Evolutionary conservation across 1,140 invertebrate genomes (phyloP).

Genomic region (Papilio polytes): DNA sequence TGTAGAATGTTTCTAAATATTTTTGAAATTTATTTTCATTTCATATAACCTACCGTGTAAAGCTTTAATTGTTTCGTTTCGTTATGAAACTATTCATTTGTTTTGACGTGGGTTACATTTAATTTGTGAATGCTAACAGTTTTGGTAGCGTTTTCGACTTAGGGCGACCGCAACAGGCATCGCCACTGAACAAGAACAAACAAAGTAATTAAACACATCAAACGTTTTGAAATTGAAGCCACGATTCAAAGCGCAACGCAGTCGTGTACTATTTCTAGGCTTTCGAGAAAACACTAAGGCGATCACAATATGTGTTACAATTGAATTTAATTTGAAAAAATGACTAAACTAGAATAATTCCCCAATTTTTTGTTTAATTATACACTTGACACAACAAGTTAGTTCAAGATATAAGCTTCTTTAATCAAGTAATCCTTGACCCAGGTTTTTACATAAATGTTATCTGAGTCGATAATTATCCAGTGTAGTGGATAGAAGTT

Average conservation of each 20-base stretch:
- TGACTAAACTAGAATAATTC: no score
- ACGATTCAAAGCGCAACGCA: conserved; percentile 42
- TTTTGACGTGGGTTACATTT: conserved; percentile 81
- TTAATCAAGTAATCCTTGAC: no score
- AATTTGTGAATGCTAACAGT: conserved; percentile 78
- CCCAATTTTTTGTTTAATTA: no score
- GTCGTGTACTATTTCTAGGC: no score
- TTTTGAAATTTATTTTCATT: background rate
- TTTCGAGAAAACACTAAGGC: no score
- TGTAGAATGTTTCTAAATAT: background rate
- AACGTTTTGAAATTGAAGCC: conserved; percentile 78
- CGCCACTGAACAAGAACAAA: conserved; percentile 77
- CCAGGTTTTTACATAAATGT: no score
- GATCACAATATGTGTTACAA: no score
- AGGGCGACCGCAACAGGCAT: conserved; percentile 76
- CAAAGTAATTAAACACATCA: conserved; percentile 84
- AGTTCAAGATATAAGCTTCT: no score
- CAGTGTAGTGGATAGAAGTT: no score
- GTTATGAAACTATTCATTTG: conserved; percentile 73
- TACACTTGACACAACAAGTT: no score
- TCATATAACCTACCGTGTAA: conserved; percentile 44
- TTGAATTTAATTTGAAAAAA: no score
- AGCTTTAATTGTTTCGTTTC: conserved; percentile 74
- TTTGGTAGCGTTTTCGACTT: conserved; percentile 77
- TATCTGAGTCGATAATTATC: no score